Evolutionary conservation across 2,113 vertebrate genomes (phyloP).

Genomic region (Tychaedon coryphoeus): DNA sequence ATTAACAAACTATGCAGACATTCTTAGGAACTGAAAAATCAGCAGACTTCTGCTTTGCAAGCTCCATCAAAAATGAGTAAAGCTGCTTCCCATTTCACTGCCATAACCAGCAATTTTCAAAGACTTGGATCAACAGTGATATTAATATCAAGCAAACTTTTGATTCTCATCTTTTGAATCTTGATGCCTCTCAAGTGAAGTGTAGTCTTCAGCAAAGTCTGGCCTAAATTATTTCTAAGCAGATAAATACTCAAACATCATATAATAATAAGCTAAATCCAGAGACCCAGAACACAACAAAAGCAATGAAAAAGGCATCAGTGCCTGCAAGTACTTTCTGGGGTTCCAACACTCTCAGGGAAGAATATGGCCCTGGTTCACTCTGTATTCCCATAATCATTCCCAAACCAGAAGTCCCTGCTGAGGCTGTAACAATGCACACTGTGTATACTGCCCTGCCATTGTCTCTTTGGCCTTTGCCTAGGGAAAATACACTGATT

Average conservation of each 20-base stretch:
- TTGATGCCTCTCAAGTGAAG: background rate
- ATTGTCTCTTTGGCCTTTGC: slow-evolving; percentile 26
- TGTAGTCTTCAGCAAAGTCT: background rate
- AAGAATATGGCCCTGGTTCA: background rate
- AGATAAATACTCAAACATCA: background rate
- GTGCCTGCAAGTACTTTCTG: background rate
- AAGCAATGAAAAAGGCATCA: background rate
- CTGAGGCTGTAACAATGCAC: slow-evolving; percentile 34
- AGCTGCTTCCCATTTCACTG: background rate
- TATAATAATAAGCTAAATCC: background rate
- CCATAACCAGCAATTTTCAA: background rate
- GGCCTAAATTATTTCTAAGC: background rate
- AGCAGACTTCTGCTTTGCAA: slow-evolving; percentile 4
- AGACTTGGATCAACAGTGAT: background rate
- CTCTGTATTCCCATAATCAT: background rate
- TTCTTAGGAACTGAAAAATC: slow-evolving; percentile 16
- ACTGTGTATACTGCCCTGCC: background rate
- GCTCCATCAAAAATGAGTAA: background rate
- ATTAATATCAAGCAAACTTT: background rate
- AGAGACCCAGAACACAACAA: background rate
- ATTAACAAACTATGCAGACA: slow-evolving; percentile 45
- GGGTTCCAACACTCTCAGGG: background rate
- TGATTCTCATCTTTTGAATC: background rate
- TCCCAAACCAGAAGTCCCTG: slow-evolving; percentile 10
- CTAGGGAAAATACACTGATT: slow-evolving; percentile 38